Base-by-base conservation (phyloP, 2,797 vertebrate species). In the Bradypodion ventrale region DNA sequence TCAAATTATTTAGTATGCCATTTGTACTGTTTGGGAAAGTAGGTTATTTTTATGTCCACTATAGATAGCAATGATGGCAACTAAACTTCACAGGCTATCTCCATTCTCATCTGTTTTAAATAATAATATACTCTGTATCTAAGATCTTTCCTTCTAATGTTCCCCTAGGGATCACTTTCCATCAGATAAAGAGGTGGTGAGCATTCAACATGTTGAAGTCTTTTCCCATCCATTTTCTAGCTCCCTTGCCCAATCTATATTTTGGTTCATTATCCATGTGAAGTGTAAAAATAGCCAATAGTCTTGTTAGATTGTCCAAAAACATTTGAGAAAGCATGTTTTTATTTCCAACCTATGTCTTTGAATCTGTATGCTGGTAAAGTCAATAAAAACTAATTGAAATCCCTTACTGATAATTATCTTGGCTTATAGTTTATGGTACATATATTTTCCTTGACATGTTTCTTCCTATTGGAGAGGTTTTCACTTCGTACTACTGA, bases 181-280 rank as follows among this genome's bases (percentile, higher is more conserved):
- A 59, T 85, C 9, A 69, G 52, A 63, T 84, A 25, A 42, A 63
- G 32, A 19, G 66, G 0, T 44, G 62, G 42, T 63, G 80, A 88
- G 23, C 85, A 59, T 84, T 84, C 40, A 69, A 73, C 49, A 60
- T 78, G 76, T 8, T 84, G 40, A 1, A 0, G 19, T 85, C 6
- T 5, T 0, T 40, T 82, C 8, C 13, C 0, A 56, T 73, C 29
- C 21, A 35, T 29, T 73, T 56, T n/a, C 23, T 32, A n/a, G 3
- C 44, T 69, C 2, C 1, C 2, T 3, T 25, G 59, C n/a, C n/a
- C 1, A 84, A 12, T n/a, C 73, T 12, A 23, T 25, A 23, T 84
- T 15, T 42, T 75, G 8, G 21, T 83, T 91, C 4, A n/a, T 87
- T 90, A 81, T 70, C 85, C 29, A n/a, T 5, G 13, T n/a, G 27